A percentile compares a stretch with the other conserved stretches of the same genome.
These are phyloP conservation scores for Passer montanus DNA, from an alignment of 2,113 vertebrate genomes.

Conservation along the genomic window DNA sequence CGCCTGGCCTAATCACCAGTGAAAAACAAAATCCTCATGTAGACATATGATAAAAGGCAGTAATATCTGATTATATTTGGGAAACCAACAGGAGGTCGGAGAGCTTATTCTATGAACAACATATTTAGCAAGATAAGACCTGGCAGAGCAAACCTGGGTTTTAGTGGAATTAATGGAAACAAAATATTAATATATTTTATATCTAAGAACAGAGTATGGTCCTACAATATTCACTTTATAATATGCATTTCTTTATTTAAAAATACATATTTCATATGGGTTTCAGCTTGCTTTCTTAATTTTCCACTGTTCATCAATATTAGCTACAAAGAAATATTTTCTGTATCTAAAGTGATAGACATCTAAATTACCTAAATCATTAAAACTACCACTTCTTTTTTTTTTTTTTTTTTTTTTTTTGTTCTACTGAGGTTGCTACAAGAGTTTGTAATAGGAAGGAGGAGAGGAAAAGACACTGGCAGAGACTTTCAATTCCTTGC, in stretches of 20 bases:
- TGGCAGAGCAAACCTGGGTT: neutral
- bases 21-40: slow-evolving; percentile 22
- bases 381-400: neutral
- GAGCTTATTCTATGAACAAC: neutral
- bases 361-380: neutral
- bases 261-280: neutral
- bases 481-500: neutral
- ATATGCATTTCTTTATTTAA: neutral
- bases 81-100: neutral
- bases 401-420: neutral
- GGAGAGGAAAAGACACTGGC: neutral
- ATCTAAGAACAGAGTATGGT: neutral
- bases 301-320: neutral
- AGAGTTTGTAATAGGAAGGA: neutral
- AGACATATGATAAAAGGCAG: neutral
- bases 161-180: neutral
- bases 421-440: neutral
- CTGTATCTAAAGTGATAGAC: neutral
- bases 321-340: neutral
- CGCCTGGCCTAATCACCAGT: neutral
- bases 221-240: neutral
- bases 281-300: neutral
- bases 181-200: neutral
- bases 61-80: neutral
- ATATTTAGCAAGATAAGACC: neutral